Evolutionary conservation across 2,113 vertebrate genomes (phyloP), one percentile per base, ranked within the genome.

Genomic region (Ceuthmochares aereus): DNA sequence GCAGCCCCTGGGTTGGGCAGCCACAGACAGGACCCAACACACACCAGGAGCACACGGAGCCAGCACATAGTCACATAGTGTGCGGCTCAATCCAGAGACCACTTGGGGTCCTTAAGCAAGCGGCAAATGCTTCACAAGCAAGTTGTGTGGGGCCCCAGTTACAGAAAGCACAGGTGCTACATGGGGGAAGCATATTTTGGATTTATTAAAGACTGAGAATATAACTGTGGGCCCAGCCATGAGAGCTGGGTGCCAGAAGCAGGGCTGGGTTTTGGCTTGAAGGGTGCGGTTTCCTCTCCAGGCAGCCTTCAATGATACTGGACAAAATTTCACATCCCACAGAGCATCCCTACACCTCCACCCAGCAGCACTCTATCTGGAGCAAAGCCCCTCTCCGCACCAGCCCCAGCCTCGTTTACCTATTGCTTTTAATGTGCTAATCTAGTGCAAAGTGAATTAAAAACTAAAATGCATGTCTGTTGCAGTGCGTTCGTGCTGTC

Each of bases 161-260:
- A 83, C 68, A 83, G 40, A 93, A 6, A 86, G 22, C 60, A 78
- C 56, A 54, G 69, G 43, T 6, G 7, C 76, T 32, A 37, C 40
- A 7, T 7, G 17, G 62, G 69, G n/a, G 36, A 94, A 96, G 93
- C 88, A 70, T 87, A 60, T 85, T 77, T 78, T 3, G 58, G 75
- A 34, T 97, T 97, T 96, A 96, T 95, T 96, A 86, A 91, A 89
- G 92, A 77, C 10, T 56, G 43, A 72, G 60, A 87, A 90, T 90
- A 96, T 88, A 93, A 30, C 60, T 63, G 60, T 74, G 52, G 82
- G 36, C 45, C 49, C 58, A 3, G 83, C 79, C 77, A 47, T 0
- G 0, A 81, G 52, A 72, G 67, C 82, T 64, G 56, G 86, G 19
- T 59, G 73, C 73, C 85, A 77, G 27, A 96, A 97, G 95, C 92